Evolutionary conservation across 1,140 invertebrate genomes (phyloP), one percentile per base, ranked within the genome.

Genomic region (Stegodyphus mimosarum): DNA sequence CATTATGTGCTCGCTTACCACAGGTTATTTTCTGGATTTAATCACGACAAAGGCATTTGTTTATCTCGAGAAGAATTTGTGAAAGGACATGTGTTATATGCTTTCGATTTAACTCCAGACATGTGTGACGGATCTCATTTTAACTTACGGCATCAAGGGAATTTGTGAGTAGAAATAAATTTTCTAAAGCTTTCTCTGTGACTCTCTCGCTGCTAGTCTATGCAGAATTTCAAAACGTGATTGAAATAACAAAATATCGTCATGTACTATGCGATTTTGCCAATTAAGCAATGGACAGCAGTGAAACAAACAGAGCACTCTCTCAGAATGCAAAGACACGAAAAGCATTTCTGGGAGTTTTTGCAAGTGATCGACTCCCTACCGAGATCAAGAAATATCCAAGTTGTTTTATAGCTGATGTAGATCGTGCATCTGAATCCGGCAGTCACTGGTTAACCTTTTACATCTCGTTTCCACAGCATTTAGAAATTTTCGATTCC

Each of bases 1-100:
- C 63, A 18, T 2, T 80, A 70, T 74, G 75, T 69, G 50, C 52
- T 71, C 53, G 69, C 69, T 11, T 83, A 71, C 67, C n/a, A 72
- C 10, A 52, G n/a, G 1, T 13, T 79, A 64, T 73, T 60, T 50
- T 7, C 9, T n/a, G 64, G 64, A n/a, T 67, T 67, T 17, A 17
- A 67, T 67, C 13, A 5, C 7, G 64, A 67, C n/a, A 67, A 67
- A 17, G 64, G 64, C 17, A 67, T 67, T 5, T 67, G 2, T 6
- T 10, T 73, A n/a, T 52, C 71, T 3, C 48, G 71, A 53, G 71
- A 73, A 52, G 50, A 73, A 53, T 73, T 17, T 73, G 11, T 11
- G 7, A 17, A 73, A 15, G 71, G 71, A 7, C 15, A 52, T 7
- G 49, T 50, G 10, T 50, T 73, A 33, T 73, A 73, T 55, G 52